phyloP scores from a whole-genome alignment of 2,113 vertebrate species.

The Tachysurus vachellii region DNA sequence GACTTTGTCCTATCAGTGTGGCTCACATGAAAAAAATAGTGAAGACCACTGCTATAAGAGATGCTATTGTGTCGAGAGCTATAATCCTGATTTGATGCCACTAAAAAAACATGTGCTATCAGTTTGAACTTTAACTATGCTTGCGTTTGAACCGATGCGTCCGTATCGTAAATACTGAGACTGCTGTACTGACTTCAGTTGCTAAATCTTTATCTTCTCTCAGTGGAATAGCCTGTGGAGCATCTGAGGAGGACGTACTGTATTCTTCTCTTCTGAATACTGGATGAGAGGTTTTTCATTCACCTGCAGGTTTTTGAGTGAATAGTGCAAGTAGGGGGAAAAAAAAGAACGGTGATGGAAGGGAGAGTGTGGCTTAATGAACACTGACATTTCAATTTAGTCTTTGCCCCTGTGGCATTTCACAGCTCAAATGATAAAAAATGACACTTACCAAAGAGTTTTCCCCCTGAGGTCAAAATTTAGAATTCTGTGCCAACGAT shows the following conservation, averaged over 20 bases:
- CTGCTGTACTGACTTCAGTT: not conserved
- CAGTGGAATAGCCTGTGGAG: not conserved
- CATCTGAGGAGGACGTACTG: not conserved
- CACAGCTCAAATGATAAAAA: not conserved
- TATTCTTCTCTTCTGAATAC: not conserved
- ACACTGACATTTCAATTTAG: constrained; percentile 30
- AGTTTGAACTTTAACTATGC: not conserved
- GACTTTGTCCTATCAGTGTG: too few species aligned
- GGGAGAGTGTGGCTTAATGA: not conserved
- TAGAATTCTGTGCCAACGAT: not conserved
- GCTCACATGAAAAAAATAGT: too few species aligned
- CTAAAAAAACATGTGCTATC: not conserved
- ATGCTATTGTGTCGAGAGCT: not conserved
- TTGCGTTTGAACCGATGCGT: not conserved
- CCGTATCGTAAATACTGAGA: not conserved
- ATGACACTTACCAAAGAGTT: not conserved
- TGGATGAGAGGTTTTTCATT: not conserved
- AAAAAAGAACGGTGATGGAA: not conserved
- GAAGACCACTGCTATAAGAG: too few species aligned
- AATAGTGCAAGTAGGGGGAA: not conserved
- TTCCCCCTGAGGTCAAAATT: not conserved
- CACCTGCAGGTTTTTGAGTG: not conserved
- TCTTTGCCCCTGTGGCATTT: constrained; percentile 13
- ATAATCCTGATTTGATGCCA: not conserved
- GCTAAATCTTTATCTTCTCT: not conserved